Base-by-base conservation (phyloP, 64 coral and sea anemone species). In the Montipora cactus region DNA sequence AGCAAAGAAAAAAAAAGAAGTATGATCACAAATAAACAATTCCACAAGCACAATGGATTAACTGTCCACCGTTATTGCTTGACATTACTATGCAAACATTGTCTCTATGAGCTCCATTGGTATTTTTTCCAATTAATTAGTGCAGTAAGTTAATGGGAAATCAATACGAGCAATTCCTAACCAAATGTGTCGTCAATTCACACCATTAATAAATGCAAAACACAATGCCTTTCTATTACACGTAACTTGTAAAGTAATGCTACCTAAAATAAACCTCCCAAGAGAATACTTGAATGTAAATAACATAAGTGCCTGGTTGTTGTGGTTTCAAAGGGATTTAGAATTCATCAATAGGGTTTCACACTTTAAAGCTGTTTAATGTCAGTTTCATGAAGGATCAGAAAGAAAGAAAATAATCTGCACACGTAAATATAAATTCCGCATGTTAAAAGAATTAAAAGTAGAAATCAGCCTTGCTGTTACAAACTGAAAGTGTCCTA, bases 321-420 rank as follows among this genome's bases (percentile, higher is more conserved):
- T 22, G 12, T 86, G 81, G 66, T 84, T 67, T 71, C 19, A 46
- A 86, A 71, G 50, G 82, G 82, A 86, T 86, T 49, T 71, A 9
- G 0, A 22, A 49, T 15, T n/a, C 19, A 72, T 71, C 46, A 15
- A 71, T 44, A 10, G 46, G 82, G 1, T 5, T 51, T 19, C 67
- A 47, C 37, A 18, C 9, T 51, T 71, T 50, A 37, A 86, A 86
- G 66, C 82, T 46, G 71, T 86, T 51, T 86, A 86, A 86, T 86
- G 18, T n/a, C 4, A n/a, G 18, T 47, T 13, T 48, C 44, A 84
- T 84, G 25, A 68, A 67, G 61, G 22, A 67, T 62, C 7, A 47
- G 59, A 44, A 45, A 84, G 1, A 47, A 59, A 18, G 67, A 25
- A 84, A 37, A 61, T 67, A 47, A 47, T 28, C 16, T 44, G 44